These are phyloP conservation scores for Pristionchus exspectatus DNA, from an alignment of 2,888 invertebrate species.

Conservation along the genomic window DNA sequence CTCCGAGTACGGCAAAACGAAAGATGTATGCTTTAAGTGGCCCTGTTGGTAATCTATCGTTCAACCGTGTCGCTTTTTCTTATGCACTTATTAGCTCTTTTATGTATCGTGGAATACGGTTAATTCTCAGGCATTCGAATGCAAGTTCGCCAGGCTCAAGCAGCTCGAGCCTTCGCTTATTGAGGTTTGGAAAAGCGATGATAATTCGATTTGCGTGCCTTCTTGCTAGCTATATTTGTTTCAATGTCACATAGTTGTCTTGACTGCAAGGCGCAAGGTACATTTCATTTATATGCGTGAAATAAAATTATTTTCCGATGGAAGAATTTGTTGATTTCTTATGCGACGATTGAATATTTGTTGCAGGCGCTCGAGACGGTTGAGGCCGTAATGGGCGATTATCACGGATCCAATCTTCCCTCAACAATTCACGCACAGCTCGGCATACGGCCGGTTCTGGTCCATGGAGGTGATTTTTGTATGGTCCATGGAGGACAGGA, in stretches of 20 bases:
- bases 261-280: no score
- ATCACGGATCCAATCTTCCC: not conserved
- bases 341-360: no score
- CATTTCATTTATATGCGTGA: no score
- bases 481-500: no score
- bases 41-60: no score
- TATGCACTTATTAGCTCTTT: not conserved
- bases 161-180: not conserved
- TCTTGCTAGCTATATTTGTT: no score
- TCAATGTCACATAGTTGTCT: no score
- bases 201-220: not conserved
- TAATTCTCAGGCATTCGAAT: not conserved
- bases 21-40: not conserved
- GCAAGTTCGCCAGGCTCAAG: not conserved
- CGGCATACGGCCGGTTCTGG: not conserved
- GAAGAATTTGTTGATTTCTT: no score
- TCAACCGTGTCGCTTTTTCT: no score
- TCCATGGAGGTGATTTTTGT: constrained; percentile 4
- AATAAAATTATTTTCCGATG: no score
- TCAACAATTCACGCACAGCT: not conserved
- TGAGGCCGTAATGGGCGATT: not conserved
- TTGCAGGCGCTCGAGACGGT: not conserved
- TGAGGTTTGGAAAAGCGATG: not conserved
- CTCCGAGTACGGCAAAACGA: not conserved
- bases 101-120: no score